Evolutionary conservation across 2,888 invertebrate genomes (phyloP).

Genomic region (Dione vanillae): DNA sequence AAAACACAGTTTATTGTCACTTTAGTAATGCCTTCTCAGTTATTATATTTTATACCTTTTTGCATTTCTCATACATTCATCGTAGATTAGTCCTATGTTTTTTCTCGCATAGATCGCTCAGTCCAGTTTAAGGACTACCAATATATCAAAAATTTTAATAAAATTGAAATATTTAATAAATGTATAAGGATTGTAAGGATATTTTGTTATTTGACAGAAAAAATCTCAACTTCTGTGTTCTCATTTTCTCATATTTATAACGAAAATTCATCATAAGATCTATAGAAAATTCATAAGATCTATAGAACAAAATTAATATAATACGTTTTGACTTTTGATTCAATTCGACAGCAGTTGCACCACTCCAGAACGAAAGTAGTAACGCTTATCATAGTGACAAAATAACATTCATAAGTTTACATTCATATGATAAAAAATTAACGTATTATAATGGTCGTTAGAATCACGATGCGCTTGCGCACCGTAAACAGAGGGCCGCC

Average conservation of each 20-base stretch:
- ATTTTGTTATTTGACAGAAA: not conserved
- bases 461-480: constrained; percentile 18
- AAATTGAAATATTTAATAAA: too few species aligned
- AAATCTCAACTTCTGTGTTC: not conserved
- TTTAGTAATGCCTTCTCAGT: not conserved
- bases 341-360: not conserved
- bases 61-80: not conserved
- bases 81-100: too few species aligned
- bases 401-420: not conserved
- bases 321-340: too few species aligned
- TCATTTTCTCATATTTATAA: not conserved
- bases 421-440: constrained; percentile 2
- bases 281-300: not conserved
- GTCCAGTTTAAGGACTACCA: too few species aligned
- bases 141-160: too few species aligned
- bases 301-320: not conserved
- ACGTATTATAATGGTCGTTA: not conserved
- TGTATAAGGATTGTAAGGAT: too few species aligned
- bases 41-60: not conserved
- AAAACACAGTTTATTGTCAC: constrained; percentile 9
- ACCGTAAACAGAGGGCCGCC: constrained; percentile 51
- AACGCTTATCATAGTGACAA: not conserved
- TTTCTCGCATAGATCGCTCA: too few species aligned
- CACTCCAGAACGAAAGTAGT: not conserved
- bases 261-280: not conserved